Evolutionary conservation across 2,113 vertebrate species (phyloP).

Genomic region (Perca fluviatilis): DNA sequence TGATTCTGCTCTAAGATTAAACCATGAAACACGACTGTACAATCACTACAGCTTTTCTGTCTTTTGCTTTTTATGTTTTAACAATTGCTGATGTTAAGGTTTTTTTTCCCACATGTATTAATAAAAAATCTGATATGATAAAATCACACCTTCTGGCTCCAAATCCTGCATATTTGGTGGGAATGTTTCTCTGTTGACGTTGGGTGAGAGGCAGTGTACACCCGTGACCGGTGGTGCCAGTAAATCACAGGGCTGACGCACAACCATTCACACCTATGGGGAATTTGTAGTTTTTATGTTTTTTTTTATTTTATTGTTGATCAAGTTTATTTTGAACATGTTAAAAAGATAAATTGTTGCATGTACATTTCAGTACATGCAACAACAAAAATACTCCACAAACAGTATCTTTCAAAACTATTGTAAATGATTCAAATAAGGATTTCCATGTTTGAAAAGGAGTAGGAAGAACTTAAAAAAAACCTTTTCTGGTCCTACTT

Average conservation of each 20-base stretch:
- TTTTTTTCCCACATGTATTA: constrained; percentile 39
- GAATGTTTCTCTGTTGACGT: not conserved
- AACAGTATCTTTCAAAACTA: too few species aligned
- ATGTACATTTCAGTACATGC: too few species aligned
- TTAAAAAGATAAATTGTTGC: too few species aligned
- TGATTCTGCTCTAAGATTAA: constrained; percentile 24
- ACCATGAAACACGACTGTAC: constrained; percentile 30
- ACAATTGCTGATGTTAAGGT: constrained; percentile 11
- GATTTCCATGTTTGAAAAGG: too few species aligned
- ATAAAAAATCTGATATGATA: constrained; percentile 59
- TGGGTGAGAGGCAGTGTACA: not conserved
- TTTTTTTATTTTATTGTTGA: too few species aligned
- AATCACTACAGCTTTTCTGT: constrained; percentile 50
- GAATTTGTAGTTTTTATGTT: too few species aligned
- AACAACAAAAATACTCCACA: too few species aligned
- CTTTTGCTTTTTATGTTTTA: constrained; percentile 42
- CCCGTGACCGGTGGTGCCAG: not conserved
- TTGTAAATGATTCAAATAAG: too few species aligned
- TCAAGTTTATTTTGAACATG: too few species aligned
- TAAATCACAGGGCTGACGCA: not conserved
- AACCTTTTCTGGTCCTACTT: too few species aligned
- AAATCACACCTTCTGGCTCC: not conserved
- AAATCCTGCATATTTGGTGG: not conserved
- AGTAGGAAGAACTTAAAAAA: too few species aligned
- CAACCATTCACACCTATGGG: too few species aligned